Evolutionary conservation across 2,888 invertebrate genomes (phyloP), one percentile per base, ranked within the genome.

Genomic region (Epiblema foenella): DNA sequence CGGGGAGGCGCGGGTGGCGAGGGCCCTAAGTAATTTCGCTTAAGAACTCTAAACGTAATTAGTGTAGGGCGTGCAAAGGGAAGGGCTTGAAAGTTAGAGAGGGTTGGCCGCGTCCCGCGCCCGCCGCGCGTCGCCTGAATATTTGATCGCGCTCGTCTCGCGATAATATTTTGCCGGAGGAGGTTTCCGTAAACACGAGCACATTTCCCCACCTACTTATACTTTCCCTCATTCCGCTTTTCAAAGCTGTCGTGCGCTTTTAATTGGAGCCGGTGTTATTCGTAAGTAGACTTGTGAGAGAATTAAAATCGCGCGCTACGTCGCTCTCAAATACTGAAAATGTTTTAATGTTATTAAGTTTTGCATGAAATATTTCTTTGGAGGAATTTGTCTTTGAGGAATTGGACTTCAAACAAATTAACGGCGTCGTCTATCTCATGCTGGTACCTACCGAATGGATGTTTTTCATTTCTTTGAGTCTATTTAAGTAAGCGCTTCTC

Each of bases 21-120:
- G 93, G 92, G 94, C 94, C 93, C 94, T 95, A 94, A 95, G 95
- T 94, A 95, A 95, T 95, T 95, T 94, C 94, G 94, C 94, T 94
- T 94, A 94, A 95, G 94, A 94, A 94, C 94, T 94, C 94, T 95
- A 94, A 95, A 95, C 94, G 94, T 95, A 95, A 95, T 95, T 95
- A 95, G 95, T 94, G 94, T 92, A 92, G 94, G 94, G 94, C 94
- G 93, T 93, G 94, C 93, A 91, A 92, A 93, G 93, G 94, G 94
- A 93, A 94, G 94, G 94, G 94, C 94, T 94, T 94, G 94, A 94
- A 93, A 94, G 85, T 93, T 91, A 89, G 94, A 94, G 94, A 94
- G 95, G 95, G 95, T 95, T 95, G 71, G 60, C 56, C 66, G 90
- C 87, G 85, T 86, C 86, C 87, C 89, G 87, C 86, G 81, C 85